Percentiles rank a stretch among this genome's conserved stretches.
phyloP scores from a whole-genome alignment of 2,113 vertebrate genomes.

The Pardalotus punctatus region DNA sequence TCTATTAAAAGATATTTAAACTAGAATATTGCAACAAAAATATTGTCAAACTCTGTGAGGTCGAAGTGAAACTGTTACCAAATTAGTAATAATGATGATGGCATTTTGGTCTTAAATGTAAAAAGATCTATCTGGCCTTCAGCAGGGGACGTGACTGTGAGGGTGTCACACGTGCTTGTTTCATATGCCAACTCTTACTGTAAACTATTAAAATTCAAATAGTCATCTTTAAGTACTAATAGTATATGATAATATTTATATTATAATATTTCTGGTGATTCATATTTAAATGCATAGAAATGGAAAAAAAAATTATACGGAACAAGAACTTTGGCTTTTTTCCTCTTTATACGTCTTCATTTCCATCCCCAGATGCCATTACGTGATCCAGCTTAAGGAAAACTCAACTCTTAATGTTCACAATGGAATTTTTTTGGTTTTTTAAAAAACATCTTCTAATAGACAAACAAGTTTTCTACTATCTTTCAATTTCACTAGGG shows the following conservation, averaged over 20 bases:
- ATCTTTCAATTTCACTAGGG: neutral
- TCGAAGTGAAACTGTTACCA: neutral
- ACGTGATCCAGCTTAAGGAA: neutral
- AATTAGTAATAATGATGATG: neutral
- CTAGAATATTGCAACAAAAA: neutral
- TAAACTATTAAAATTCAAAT: neutral
- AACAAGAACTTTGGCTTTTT: neutral
- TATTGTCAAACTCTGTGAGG: neutral
- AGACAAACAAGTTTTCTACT: neutral
- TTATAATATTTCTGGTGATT: neutral
- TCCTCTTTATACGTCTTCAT: neutral
- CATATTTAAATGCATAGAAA: neutral
- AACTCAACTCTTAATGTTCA: neutral
- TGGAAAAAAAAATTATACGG: neutral
- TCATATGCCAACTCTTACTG: neutral
- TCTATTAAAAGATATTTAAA: neutral
- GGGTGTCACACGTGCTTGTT: fast-evolving
- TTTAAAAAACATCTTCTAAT: neutral
- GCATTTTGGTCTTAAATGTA: neutral
- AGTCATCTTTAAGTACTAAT: neutral
- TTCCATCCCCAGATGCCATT: neutral
- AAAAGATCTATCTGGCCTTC: neutral
- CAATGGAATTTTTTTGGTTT: neutral
- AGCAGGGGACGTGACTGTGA: fast-evolving
- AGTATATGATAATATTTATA: neutral